These are phyloP conservation scores for Jordanella pulchra DNA, from an alignment of 2,797 vertebrate species.

Conservation along the genomic window DNA sequence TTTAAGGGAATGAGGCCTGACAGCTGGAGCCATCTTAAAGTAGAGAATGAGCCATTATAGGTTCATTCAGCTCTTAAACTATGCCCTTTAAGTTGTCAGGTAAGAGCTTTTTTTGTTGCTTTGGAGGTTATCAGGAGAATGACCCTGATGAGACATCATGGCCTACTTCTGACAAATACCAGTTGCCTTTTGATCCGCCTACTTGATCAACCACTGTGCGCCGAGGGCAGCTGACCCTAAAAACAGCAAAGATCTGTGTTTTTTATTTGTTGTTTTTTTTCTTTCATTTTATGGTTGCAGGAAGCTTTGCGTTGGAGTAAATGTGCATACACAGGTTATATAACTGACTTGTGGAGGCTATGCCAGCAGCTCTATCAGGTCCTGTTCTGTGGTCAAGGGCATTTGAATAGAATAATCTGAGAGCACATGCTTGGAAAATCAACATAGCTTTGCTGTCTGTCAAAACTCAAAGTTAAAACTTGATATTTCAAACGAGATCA, in stretches of 20 bases:
- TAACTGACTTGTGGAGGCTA: constrained; percentile 58
- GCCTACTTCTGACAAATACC: constrained; percentile 59
- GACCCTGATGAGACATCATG: constrained; percentile 57
- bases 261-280: constrained; percentile 11
- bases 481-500: constrained; percentile 36
- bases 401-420: constrained; percentile 41
- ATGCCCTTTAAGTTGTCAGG: constrained; percentile 31
- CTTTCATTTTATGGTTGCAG: constrained; percentile 26
- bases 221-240: constrained; percentile 57
- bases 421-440: constrained; percentile 36
- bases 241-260: constrained; percentile 39
- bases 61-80: constrained; percentile 40
- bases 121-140: constrained; percentile 66
- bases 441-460: constrained; percentile 30
- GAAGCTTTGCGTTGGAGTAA: constrained; percentile 43
- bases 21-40: constrained; percentile 44
- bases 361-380: constrained; percentile 51
- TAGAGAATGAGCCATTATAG: constrained; percentile 34
- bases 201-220: constrained; percentile 45
- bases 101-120: constrained; percentile 35
- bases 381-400: constrained; percentile 50
- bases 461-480: constrained; percentile 41
- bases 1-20: constrained; percentile 65
- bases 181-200: constrained; percentile 66
- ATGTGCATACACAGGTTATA: constrained; percentile 62